Conservation (phyloP, 2,797 vertebrate species). For the Ceryle rudis region DNA sequence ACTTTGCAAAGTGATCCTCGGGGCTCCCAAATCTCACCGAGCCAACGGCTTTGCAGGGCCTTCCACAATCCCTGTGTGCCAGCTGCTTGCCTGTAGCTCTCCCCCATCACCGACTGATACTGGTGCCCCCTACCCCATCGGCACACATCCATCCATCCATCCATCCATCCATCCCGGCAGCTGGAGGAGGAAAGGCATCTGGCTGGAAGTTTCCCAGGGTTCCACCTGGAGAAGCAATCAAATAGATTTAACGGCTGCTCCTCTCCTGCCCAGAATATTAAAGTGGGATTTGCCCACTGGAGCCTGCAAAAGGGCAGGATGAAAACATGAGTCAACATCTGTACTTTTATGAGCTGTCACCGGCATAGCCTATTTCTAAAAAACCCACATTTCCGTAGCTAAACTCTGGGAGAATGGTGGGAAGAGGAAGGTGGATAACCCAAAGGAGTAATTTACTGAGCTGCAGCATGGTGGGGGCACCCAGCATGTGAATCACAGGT, state of each 20-base stretch:
- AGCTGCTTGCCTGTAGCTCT: background rate
- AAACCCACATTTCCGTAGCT: background rate
- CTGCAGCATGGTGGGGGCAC: background rate
- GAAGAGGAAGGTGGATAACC: background rate
- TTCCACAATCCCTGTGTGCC: background rate
- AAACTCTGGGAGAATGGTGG: background rate
- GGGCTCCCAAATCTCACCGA: background rate
- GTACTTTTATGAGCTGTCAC: slow-evolving; percentile 49
- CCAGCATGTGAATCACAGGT: background rate
- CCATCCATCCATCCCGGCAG: background rate
- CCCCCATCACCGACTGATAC: background rate
- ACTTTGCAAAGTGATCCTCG: fast-evolving
- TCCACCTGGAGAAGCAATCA: slow-evolving; percentile 62
- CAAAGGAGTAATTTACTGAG: background rate
- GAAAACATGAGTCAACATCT: background rate
- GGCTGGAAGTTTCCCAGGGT: slow-evolving; percentile 49
- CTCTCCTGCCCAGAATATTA: slow-evolving; percentile 62
- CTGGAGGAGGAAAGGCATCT: background rate
- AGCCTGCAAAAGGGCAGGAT: slow-evolving; percentile 63
- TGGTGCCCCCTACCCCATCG: background rate
- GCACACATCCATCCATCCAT: background rate
- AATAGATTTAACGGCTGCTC: slow-evolving; percentile 44
- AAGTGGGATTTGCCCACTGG: slow-evolving; percentile 56
- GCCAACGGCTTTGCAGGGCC: background rate
- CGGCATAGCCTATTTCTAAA: background rate